Percentiles rank a stretch among this genome's conserved stretches.
Conservation (phyloP, 1,140 invertebrate species). For the Oncopodura yosiiana region DNA sequence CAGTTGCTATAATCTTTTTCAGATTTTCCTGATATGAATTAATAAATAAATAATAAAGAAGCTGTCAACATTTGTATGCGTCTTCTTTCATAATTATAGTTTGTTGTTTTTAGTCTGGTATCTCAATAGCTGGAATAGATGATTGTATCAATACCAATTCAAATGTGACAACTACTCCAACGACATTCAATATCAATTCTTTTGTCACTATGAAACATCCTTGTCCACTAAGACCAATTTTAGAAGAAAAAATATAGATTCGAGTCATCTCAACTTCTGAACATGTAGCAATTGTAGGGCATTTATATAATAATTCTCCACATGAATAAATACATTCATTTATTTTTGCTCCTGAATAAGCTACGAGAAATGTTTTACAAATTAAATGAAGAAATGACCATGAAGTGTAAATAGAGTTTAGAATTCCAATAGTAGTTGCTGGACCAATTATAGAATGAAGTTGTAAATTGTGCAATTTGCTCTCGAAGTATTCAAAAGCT, state of each 20-base stretch:
- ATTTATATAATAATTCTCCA: neutral
- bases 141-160: constrained; percentile 27
- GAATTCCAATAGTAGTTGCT: no score
- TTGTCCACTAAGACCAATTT: constrained; percentile 18
- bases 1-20: no score
- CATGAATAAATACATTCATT: neutral
- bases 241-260: no score
- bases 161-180: constrained; percentile 25
- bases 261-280: constrained; percentile 1
- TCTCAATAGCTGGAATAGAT: no score
- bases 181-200: constrained; percentile 16
- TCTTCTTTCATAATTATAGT: no score
- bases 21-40: no score
- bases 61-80: no score
- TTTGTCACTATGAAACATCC: constrained; percentile 25
- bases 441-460: no score
- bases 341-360: constrained; percentile 1
- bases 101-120: no score
- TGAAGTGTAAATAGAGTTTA: neutral
- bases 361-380: neutral
- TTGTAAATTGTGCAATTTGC: no score
- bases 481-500: no score
- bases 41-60: no score
- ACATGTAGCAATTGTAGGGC: constrained; percentile 6
- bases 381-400: constrained; percentile 13